Conservation (phyloP, 2,113 vertebrate species). For the Arenaria interpres region DNA sequence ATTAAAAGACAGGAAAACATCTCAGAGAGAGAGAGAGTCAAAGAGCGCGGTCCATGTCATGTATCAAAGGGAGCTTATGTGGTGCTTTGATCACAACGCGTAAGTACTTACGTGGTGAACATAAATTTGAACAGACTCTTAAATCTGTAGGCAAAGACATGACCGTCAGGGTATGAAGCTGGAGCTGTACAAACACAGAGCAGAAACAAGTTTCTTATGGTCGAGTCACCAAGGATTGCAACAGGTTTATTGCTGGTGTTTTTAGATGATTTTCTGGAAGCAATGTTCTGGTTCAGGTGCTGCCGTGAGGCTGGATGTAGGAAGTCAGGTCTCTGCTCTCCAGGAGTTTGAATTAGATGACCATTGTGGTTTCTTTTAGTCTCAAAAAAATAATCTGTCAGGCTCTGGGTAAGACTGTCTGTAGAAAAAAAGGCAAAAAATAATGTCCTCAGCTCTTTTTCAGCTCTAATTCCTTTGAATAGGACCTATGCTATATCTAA, state of each 20-base stretch:
- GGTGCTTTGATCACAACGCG: not conserved
- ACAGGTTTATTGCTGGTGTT: fast-evolving
- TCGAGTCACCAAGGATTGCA: not conserved
- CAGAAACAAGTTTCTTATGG: not conserved
- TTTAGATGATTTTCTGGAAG: not conserved
- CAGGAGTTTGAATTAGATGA: not conserved
- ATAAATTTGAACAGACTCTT: not conserved
- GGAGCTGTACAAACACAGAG: not conserved
- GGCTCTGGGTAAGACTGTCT: not conserved
- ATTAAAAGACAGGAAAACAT: not conserved
- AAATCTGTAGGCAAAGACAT: not conserved
- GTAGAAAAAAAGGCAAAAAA: not conserved
- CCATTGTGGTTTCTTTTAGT: not conserved
- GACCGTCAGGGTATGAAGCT: not conserved
- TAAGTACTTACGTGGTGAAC: not conserved
- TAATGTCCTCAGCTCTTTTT: not conserved
- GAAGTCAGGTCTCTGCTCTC: not conserved
- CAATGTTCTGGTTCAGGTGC: not conserved
- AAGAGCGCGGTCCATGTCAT: not conserved
- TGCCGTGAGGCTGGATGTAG: fast-evolving
- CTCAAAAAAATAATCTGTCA: not conserved
- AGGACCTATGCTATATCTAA: not conserved
- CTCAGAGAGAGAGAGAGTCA: not conserved
- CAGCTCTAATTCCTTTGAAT: not conserved
- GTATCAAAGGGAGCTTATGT: not conserved